Evolutionary conservation across 2,113 vertebrate genomes (phyloP).

Genomic region (Hepsetus odoe): DNA sequence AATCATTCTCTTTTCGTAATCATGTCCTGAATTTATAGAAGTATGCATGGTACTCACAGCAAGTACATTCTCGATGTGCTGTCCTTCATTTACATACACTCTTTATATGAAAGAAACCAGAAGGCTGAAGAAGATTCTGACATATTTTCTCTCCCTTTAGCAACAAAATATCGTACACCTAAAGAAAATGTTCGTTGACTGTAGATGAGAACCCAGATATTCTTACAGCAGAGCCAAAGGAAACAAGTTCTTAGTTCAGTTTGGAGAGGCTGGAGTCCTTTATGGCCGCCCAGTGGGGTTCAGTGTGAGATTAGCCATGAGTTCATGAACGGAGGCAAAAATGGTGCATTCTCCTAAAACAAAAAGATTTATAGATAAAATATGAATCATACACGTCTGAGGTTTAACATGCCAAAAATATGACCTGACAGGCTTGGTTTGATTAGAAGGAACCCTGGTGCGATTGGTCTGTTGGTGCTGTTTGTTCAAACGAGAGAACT

Average conservation of each 20-base stretch:
- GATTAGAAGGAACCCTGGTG: too few species aligned
- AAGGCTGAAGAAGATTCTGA: constrained; percentile 33
- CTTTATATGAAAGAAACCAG: constrained; percentile 54
- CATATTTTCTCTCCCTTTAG: constrained; percentile 67
- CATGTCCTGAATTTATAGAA: constrained; percentile 23
- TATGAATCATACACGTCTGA: too few species aligned
- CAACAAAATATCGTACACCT: constrained; percentile 50
- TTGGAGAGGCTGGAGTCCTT: constrained; percentile 65
- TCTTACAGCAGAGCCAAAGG: constrained; percentile 48
- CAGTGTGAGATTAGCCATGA: constrained; percentile 96
- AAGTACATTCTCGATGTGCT: constrained; percentile 40
- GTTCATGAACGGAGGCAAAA: constrained; percentile 97
- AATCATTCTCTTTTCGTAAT: constrained; percentile 76
- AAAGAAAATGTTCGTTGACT: constrained; percentile 53
- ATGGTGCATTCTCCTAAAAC: constrained; percentile 97
- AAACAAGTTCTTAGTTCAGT: constrained; percentile 62
- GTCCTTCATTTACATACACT: constrained; percentile 48
- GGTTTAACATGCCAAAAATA: too few species aligned
- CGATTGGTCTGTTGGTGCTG: too few species aligned
- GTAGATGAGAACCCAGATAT: constrained; percentile 68
- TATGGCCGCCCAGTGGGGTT: constrained; percentile 89
- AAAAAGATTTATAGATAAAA: constrained; percentile 53
- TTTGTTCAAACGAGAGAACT: too few species aligned
- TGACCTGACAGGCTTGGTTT: too few species aligned
- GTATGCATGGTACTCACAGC: constrained; percentile 38